Conservation (phyloP, 2,113 vertebrate genomes). For the Anhinga rufa region DNA sequence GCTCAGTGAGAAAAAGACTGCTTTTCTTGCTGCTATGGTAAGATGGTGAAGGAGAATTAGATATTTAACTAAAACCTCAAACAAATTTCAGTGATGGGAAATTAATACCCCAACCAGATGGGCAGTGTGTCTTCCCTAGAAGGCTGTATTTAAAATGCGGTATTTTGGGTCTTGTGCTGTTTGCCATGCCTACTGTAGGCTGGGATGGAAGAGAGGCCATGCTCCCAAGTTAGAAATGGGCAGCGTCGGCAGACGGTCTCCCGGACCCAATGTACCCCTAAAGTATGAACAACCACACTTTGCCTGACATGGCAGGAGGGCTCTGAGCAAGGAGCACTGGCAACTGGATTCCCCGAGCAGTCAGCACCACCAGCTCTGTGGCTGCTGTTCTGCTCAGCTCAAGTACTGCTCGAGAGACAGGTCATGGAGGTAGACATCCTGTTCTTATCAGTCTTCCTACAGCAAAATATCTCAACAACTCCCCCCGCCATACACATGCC, state of each 20-base stretch:
- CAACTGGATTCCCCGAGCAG: not conserved
- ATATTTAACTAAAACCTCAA: not conserved
- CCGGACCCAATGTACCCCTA: not conserved
- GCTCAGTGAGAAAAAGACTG: not conserved
- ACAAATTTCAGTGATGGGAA: not conserved
- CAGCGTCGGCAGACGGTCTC: not conserved
- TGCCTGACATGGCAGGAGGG: not conserved
- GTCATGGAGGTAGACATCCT: not conserved
- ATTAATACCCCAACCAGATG: not conserved
- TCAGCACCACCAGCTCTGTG: not conserved
- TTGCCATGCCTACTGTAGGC: not conserved
- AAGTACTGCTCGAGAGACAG: not conserved
- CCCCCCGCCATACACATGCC: not conserved
- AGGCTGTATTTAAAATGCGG: not conserved
- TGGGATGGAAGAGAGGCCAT: not conserved
- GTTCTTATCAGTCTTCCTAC: not conserved
- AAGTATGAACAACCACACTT: not conserved
- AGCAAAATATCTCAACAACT: not conserved
- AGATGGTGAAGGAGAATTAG: not conserved
- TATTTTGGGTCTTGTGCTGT: not conserved
- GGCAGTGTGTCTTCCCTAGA: not conserved
- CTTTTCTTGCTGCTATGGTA: not conserved
- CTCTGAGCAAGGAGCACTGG: not conserved
- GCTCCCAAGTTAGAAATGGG: not conserved
- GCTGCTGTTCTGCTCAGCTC: not conserved